Evolutionary conservation across 1,140 invertebrate genomes (phyloP).

Genomic region (Caerostris extrusa): DNA sequence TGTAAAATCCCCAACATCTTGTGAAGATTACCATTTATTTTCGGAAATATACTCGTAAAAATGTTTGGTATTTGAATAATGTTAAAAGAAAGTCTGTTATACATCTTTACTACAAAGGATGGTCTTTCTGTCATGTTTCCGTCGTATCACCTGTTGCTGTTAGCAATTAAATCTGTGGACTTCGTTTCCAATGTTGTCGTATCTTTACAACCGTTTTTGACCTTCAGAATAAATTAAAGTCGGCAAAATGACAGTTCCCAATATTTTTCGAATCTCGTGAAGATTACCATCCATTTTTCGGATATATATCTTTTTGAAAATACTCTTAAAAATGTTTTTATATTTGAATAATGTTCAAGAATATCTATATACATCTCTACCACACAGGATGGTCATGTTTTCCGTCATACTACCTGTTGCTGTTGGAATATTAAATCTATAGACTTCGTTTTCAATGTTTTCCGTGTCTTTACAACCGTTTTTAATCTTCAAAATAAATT

Average conservation of each 20-base stretch:
- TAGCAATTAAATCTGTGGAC: neutral
- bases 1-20: neutral
- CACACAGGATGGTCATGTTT: neutral
- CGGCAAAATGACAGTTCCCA: no score
- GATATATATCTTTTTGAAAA: neutral
- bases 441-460: neutral
- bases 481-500: neutral
- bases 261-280: no score
- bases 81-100: neutral
- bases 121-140: constrained; percentile 3
- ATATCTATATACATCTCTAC: no score
- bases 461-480: neutral
- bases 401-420: neutral
- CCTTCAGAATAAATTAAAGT: neutral
- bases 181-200: neutral
- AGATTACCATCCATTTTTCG: no score
- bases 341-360: neutral
- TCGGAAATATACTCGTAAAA: neutral
- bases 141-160: neutral
- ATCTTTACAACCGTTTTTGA: neutral
- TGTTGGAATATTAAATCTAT: neutral
- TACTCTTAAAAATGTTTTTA: neutral
- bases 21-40: neutral
- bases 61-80: neutral
- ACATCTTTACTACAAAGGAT: neutral